Conservation (phyloP, 1,140 invertebrate genomes). For the Megalonaias nervosa region DNA sequence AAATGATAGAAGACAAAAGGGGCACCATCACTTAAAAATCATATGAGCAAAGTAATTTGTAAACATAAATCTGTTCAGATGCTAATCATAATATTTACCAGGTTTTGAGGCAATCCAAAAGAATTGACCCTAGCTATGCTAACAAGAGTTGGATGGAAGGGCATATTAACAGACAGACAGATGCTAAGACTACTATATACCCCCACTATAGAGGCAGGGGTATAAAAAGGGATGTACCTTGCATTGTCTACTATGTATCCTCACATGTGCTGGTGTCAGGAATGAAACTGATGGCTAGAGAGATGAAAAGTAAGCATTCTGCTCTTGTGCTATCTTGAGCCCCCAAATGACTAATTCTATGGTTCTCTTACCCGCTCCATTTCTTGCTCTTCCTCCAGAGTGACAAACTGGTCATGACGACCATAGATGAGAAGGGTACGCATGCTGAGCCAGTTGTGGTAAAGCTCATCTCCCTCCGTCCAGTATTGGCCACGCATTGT, state of each 20-base stretch:
- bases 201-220: too few relatives aligned
- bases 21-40: too few relatives aligned
- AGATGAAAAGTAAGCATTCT: background rate
- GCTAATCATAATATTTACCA: too few relatives aligned
- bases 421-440: constrained; percentile 83
- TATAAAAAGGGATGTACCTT: too few relatives aligned
- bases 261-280: background rate
- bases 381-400: constrained; percentile 82
- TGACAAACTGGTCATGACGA: constrained; percentile 79
- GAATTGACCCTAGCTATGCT: too few relatives aligned
- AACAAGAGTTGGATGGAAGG: too few relatives aligned
- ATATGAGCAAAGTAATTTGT: too few relatives aligned
- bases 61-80: too few relatives aligned
- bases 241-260: background rate
- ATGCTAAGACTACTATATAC: too few relatives aligned
- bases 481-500: constrained; percentile 78
- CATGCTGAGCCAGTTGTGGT: constrained; percentile 79
- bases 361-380: constrained; percentile 78
- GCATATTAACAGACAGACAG: too few relatives aligned
- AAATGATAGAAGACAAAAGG: too few relatives aligned
- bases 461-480: constrained; percentile 81
- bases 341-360: background rate
- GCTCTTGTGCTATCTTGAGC: background rate
- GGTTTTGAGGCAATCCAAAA: too few relatives aligned
- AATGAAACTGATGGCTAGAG: background rate